Evolutionary conservation across 2,113 vertebrate genomes (phyloP).

Genomic region (Strigops habroptila): DNA sequence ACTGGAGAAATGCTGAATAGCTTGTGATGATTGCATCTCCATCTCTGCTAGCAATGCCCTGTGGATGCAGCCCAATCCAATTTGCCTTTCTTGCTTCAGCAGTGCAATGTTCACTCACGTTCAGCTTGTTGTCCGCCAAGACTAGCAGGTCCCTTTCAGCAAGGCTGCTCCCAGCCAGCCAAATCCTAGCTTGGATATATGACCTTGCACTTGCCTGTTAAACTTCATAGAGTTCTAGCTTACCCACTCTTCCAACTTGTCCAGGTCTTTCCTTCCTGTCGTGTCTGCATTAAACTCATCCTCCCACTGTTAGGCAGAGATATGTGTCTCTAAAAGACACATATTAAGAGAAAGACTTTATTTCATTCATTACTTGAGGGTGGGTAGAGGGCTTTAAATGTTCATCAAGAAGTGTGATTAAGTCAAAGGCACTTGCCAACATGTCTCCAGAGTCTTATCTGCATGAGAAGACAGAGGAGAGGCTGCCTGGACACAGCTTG

Average conservation of each 20-base stretch:
- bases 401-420: not conserved
- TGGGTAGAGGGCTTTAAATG: not conserved
- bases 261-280: not conserved
- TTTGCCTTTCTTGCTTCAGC: not conserved
- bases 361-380: not conserved
- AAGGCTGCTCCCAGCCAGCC: not conserved
- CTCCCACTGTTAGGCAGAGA: not conserved
- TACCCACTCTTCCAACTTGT: not conserved
- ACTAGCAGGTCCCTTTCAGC: not conserved
- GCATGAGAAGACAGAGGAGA: not conserved
- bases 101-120: not conserved
- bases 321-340: not conserved
- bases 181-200: not conserved
- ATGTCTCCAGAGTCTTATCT: not conserved
- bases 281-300: fast-evolving
- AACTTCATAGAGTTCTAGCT: not conserved
- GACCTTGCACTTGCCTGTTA: not conserved
- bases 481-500: not conserved
- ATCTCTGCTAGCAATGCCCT: not conserved
- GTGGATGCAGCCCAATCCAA: not conserved
- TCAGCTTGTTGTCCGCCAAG: not conserved
- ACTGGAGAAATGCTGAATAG: not conserved
- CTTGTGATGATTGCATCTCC: not conserved
- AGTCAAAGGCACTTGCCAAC: not conserved
- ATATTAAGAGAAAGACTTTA: not conserved